These are phyloP conservation scores for Apamea monoglypha DNA, from an alignment of 2,888 invertebrate genomes.

Conservation along the genomic window DNA sequence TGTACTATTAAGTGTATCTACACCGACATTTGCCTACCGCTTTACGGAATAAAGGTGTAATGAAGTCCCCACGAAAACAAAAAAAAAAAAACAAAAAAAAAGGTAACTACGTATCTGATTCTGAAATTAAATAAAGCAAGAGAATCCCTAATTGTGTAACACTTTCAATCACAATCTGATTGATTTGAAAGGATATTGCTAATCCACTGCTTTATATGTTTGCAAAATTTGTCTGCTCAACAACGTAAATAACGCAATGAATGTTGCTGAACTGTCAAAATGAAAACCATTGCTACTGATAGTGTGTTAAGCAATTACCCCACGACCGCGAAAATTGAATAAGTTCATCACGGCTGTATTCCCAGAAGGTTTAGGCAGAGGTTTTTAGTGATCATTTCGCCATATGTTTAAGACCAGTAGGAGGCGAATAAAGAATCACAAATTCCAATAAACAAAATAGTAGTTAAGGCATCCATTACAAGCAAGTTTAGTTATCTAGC, in stretches of 20 bases:
- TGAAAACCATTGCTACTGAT: background rate
- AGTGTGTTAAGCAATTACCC: background rate
- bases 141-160: background rate
- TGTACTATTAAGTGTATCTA: background rate
- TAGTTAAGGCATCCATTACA: slow-evolving; percentile 58
- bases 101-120: background rate
- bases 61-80: too few relatives aligned
- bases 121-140: background rate
- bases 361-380: background rate
- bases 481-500: slow-evolving; percentile 58
- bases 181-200: background rate
- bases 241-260: background rate
- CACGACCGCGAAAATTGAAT: background rate
- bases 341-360: background rate
- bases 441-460: slow-evolving; percentile 42
- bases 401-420: background rate
- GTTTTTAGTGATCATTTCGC: background rate
- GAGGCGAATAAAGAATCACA: background rate
- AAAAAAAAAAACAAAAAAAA: too few relatives aligned
- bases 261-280: background rate
- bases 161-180: background rate
- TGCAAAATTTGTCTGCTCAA: background rate
- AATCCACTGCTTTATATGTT: background rate
- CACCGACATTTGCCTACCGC: too few relatives aligned
- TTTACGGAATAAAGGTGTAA: too few relatives aligned